Conservation (phyloP, 2,113 vertebrate genomes). For the Terrapene triunguis region DNA sequence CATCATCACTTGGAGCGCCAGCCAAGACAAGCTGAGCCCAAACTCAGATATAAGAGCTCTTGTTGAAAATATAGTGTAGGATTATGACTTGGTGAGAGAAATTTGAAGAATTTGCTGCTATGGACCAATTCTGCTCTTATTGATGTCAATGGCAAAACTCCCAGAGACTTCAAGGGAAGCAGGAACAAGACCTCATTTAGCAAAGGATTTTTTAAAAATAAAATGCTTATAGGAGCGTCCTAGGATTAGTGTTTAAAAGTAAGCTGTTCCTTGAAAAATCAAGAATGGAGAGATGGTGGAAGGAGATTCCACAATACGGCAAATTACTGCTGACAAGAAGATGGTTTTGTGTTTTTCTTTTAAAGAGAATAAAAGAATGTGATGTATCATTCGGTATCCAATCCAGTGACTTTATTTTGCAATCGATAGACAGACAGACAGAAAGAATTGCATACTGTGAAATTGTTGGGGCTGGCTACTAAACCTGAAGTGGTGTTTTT, state of each 20-base stretch:
- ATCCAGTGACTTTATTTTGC: not conserved
- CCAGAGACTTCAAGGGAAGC: conserved; percentile 27
- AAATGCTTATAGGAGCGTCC: not conserved
- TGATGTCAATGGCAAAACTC: conserved; percentile 41
- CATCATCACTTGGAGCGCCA: not conserved
- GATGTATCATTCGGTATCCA: not conserved
- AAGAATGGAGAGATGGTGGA: not conserved
- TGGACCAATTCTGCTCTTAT: not conserved
- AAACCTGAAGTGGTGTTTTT: not conserved
- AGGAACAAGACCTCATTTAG: conserved; percentile 24
- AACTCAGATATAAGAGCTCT: not conserved
- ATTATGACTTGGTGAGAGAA: conserved; percentile 26
- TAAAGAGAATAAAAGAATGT: not conserved
- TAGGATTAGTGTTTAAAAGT: not conserved
- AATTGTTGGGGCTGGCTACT: not conserved
- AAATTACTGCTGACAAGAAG: not conserved
- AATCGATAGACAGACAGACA: not conserved
- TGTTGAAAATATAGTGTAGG: conserved; percentile 30
- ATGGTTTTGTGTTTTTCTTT: not conserved
- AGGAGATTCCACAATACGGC: not conserved
- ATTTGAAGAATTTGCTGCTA: not conserved
- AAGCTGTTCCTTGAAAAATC: not conserved
- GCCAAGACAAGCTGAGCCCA: conserved; percentile 59
- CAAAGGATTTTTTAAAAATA: not conserved
- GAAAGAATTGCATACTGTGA: not conserved